Evolutionary conservation across 1,140 invertebrate genomes (phyloP), one percentile per base, ranked within the genome.

Genomic region (Campoletis sonorensis): DNA sequence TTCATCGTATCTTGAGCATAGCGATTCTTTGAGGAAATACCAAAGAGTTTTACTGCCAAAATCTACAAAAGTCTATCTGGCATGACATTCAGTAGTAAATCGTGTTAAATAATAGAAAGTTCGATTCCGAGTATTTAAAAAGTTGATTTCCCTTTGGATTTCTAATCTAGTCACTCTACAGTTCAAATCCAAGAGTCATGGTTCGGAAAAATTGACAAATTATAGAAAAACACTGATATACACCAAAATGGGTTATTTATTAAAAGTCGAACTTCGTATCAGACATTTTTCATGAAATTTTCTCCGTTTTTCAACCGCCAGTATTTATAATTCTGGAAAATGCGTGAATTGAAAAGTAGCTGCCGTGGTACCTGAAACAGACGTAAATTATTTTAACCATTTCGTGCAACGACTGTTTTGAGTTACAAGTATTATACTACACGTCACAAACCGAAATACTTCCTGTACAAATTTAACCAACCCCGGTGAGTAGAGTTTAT

Each of bases 401-500:
- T 23, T n/a, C 1, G 49, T 54, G 54, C 21, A 58, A 21, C 10
- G 18, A n/a, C 54, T 1, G 54, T n/a, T 58, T 58, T 58, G 18
- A n/a, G 54, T 58, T 23, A n/a, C 54, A 23, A 58, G 54, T 58
- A 58, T n/a, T n/a, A 58, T 58, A 58, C 8, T 58, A 58, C 18
- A 58, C 54, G 54, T 58, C 54, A 58, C 54, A 23, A 58, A 58
- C 54, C 21, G 54, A 21, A n/a, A 58, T 58, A 58, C 54, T 23
- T 58, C 54, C 21, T n/a, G 54, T 10, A 23, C 21, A 58, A 21
- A 23, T 23, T 18, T n/a, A n/a, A 58, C 54, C 21, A 58, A 4
- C 4, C 3, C 15, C 4, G n/a, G 21, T 4, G 1, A 23, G 21
- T 58, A 58, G 5, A 58, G 54, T n/a, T 58, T n/a, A 58, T 10